Base-by-base conservation (phyloP, 2,888 invertebrate genomes). In the Noctua fimbriata region DNA sequence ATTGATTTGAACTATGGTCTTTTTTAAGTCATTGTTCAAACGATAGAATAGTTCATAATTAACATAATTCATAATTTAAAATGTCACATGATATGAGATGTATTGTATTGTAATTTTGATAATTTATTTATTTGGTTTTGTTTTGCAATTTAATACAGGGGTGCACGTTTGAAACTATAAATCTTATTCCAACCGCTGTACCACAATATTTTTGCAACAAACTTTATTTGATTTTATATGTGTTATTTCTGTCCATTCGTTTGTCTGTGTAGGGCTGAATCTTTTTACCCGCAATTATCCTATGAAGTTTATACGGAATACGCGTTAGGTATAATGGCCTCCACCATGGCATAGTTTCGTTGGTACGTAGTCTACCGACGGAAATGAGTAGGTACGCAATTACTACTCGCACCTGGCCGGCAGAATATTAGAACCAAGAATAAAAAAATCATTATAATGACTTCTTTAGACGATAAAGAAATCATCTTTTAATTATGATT, bases 51-150 rank as follows among this genome's bases (percentile, higher is more conserved):
- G 21, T 63, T 32, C 63, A 18, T 10, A 36, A 65, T 65, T 65
- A 32, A 36, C 63, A 65, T 65, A 21, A 28, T 60, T 60, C 60
- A 60, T 28, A 16, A 21, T 12, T 65, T 65, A 3, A 63, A 16
- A 28, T 60, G 60, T 28, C 28, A 18, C 28, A 63, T 63, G 63
- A 60, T 28, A 18, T 28, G 1, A 60, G 32, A 60, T 60, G 63
- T 36, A 65, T 65, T 65, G 63, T 65, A 65, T 65, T 65, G 63
- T 65, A 65, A 65, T 65, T 32, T 65, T 32, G 32, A 21, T 63
- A 65, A 10, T 65, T 32, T 65, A 65, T 65, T 63, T 32, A 63
- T 63, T 28, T 63, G 18, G 63, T 63, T 58, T n/a, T 58, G 58
- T n/a, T n/a, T 58, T 58, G 12, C n/a, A n/a, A 58, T 58, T 60